Evolutionary conservation across 2,113 vertebrate species (phyloP), one percentile per base, ranked within the genome.

Genomic region (Pteronura brasiliensis): DNA sequence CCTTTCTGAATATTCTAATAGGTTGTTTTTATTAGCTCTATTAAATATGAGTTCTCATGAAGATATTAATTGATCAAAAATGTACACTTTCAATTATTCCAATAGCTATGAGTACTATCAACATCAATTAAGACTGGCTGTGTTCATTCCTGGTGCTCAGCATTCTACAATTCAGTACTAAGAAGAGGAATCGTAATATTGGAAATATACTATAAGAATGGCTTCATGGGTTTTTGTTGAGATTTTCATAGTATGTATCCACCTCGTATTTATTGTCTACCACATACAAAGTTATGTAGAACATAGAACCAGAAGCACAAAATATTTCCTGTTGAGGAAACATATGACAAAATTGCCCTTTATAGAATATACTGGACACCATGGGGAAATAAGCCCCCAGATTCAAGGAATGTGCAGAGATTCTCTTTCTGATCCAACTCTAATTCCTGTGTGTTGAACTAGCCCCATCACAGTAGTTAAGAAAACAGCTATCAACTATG

Each of bases 1-100:
- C 23, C 96, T 82, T 90, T 97, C 25, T 90, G 4, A 95, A 80
- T 71, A 96, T 42, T 92, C 39, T 90, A 52, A 92, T 23, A 90
- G n/a, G 39, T 52, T 94, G 12, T 42, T 93, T 96, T 89, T 61
- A 96, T 69, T 91, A 93, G n/a, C 6, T 80, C 34, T 67, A 90
- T 36, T 55, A 85, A 96, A 57, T 89, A 77, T 92, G 11, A 89
- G 11, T 87, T 95, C 12, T 29, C 52, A 90, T 63, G 14, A 88
- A 94, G 91, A 63, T 83, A 89, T 36, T 81, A 94, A 61, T 61
- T 77, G 52, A 89, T 47, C 71, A 80, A 80, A 97, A 93, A 77
- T 72, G 14, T 18, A 52, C 23, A 90, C 74, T 90, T 88, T 91
- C 88, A 96, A n/a, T 86, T 36, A 79, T n/a, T 85, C 77, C 65